Conservation (phyloP, 2,888 invertebrate species). For the Agrotis exclamationis region DNA sequence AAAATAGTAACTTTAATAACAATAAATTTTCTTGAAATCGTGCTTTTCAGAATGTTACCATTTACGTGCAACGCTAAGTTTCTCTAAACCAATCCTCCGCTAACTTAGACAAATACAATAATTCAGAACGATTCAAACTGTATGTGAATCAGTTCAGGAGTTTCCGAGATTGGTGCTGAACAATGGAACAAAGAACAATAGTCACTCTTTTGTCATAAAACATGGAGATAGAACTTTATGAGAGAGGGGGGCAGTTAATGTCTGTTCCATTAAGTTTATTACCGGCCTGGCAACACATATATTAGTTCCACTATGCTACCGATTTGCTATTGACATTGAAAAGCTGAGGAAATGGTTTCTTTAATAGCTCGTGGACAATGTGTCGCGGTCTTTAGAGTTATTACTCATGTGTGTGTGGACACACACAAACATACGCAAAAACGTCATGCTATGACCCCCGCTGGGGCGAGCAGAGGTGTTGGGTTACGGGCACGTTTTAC, state of each 20-base stretch:
- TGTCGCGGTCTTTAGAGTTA: slow-evolving; percentile 9
- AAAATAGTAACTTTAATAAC: no score
- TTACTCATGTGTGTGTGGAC: slow-evolving; percentile 5
- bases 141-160: slow-evolving; percentile 58
- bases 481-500: slow-evolving; percentile 13
- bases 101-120: slow-evolving; percentile 28
- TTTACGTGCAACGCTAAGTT: neutral
- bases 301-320: slow-evolving; percentile 33
- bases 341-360: slow-evolving; percentile 31
- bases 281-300: slow-evolving; percentile 52
- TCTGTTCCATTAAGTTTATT: slow-evolving; percentile 55
- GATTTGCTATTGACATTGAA: slow-evolving; percentile 59
- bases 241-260: slow-evolving; percentile 54
- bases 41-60: neutral
- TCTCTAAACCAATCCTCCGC: slow-evolving; percentile 19
- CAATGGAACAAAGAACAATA: slow-evolving; percentile 69
- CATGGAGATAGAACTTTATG: slow-evolving; percentile 57
- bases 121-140: slow-evolving; percentile 43
- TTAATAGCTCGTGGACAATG: slow-evolving; percentile 29
- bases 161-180: slow-evolving; percentile 55
- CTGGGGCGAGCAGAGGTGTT: neutral
- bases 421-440: neutral
- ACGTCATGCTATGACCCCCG: slow-evolving; percentile 5
- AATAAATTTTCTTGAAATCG: no score
- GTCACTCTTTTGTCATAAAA: slow-evolving; percentile 62